These are phyloP conservation scores for Porphyrio hochstetteri DNA, from an alignment of 2,113 vertebrate genomes.

Conservation along the genomic window DNA sequence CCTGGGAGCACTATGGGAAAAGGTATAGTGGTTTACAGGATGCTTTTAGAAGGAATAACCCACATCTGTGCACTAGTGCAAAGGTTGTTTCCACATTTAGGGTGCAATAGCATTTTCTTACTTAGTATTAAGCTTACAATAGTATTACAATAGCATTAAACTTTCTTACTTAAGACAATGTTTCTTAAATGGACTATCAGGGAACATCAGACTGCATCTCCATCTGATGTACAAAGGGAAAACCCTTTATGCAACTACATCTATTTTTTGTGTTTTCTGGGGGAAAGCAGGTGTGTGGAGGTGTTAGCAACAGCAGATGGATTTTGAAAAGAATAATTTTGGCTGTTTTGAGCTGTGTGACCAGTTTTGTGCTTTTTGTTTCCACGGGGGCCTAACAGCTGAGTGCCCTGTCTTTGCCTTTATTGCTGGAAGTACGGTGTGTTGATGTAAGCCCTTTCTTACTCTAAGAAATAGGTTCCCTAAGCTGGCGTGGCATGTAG, in stretches of 20 bases:
- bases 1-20: background rate
- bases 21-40: background rate
- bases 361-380: background rate
- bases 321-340: background rate
- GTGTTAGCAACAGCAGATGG: background rate
- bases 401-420: fast-evolving
- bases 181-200: background rate
- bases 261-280: background rate
- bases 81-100: background rate
- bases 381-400: background rate
- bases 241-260: background rate
- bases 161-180: background rate
- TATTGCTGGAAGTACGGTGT: background rate
- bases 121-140: too few relatives aligned
- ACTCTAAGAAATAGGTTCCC: background rate
- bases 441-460: background rate
- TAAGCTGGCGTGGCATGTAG: background rate
- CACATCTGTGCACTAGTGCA: background rate
- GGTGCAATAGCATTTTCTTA: too few relatives aligned
- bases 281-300: background rate
- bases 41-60: background rate
- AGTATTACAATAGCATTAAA: background rate
- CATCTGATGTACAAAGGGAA: background rate
- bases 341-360: background rate
- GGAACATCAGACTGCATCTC: background rate